Evolutionary conservation across 2,797 vertebrate genomes (phyloP).

Genomic region (Gallinago solitaria): DNA sequence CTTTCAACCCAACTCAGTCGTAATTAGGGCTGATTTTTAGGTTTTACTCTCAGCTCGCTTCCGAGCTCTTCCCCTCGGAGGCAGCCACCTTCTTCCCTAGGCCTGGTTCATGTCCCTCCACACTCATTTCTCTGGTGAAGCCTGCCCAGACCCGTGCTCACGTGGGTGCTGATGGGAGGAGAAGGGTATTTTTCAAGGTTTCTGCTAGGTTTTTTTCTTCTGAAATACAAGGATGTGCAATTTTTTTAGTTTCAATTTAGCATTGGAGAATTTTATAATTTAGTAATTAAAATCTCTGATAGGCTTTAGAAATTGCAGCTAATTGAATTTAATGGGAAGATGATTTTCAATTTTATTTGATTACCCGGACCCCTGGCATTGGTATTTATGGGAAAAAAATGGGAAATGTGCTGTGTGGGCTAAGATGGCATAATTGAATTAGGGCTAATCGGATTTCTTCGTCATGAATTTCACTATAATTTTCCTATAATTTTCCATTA

Average conservation of each 20-base stretch:
- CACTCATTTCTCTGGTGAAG: neutral
- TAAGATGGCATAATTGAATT: conserved; percentile 99
- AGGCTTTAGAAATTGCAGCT: conserved; percentile 99
- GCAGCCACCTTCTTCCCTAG: neutral
- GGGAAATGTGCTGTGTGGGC: conserved; percentile 99
- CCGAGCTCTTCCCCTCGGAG: neutral
- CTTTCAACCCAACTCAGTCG: neutral
- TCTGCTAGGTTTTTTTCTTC: conserved; percentile 79
- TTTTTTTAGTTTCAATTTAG: conserved; percentile 98
- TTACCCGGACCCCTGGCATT: conserved; percentile 99
- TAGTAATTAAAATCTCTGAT: conserved; percentile 99
- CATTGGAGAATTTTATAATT: conserved; percentile 99
- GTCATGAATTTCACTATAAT: conserved; percentile 99
- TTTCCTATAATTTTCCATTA: conserved; percentile 99
- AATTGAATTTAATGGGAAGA: conserved; percentile 99
- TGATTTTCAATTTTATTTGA: conserved; percentile 99
- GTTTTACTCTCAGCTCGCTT: neutral
- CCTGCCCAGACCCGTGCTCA: neutral
- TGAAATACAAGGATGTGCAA: conserved; percentile 92
- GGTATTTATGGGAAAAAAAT: conserved; percentile 99
- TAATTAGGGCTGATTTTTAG: neutral
- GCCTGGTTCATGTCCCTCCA: neutral
- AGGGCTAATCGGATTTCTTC: conserved; percentile 99
- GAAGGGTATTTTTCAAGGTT: conserved; percentile 87
- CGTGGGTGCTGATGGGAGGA: conserved; percentile 33